A percentile compares a stretch with the other conserved stretches of the same genome.
phyloP scores from a whole-genome alignment of 2,113 vertebrate genomes.

The Oncorhynchus gorbuscha region DNA sequence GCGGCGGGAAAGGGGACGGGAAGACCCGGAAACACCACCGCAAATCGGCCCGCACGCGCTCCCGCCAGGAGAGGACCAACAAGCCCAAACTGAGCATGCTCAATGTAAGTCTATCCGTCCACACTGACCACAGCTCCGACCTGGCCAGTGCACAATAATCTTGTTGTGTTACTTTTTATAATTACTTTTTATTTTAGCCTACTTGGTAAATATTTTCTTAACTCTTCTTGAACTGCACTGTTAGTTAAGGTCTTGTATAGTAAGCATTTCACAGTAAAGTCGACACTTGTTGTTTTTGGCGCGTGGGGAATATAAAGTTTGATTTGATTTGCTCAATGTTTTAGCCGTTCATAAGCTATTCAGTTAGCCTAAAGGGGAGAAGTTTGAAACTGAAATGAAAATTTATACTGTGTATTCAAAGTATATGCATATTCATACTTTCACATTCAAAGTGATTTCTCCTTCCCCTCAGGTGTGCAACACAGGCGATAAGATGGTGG shows the following conservation, averaged over 20 bases:
- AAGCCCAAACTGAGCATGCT: constrained; percentile 95
- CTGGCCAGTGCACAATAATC: not conserved
- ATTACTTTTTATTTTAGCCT: too few relatives aligned
- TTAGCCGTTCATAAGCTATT: not conserved
- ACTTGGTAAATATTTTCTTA: too few relatives aligned
- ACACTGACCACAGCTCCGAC: not conserved
- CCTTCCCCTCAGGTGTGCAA: constrained; percentile 83
- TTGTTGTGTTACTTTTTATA: too few relatives aligned
- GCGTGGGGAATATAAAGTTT: too few relatives aligned
- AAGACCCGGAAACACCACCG: constrained; percentile 90
- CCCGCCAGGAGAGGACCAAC: constrained; percentile 89
- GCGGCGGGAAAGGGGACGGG: constrained; percentile 84
- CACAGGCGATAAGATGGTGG: constrained; percentile 98
- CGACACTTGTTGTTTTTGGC: too few relatives aligned
- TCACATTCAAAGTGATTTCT: not conserved
- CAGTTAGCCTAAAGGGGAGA: not conserved
- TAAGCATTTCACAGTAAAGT: too few relatives aligned
- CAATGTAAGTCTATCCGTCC: constrained; percentile 70
- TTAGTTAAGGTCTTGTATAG: too few relatives aligned
- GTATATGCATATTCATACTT: not conserved
- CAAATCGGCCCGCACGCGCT: constrained; percentile 87
- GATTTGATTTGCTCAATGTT: not conserved
- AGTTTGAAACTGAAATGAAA: too few relatives aligned
- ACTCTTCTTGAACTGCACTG: too few relatives aligned
- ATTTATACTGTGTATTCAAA: too few relatives aligned